Conservation (phyloP, 2,113 vertebrate species). For the Ascaphus truei region DNA sequence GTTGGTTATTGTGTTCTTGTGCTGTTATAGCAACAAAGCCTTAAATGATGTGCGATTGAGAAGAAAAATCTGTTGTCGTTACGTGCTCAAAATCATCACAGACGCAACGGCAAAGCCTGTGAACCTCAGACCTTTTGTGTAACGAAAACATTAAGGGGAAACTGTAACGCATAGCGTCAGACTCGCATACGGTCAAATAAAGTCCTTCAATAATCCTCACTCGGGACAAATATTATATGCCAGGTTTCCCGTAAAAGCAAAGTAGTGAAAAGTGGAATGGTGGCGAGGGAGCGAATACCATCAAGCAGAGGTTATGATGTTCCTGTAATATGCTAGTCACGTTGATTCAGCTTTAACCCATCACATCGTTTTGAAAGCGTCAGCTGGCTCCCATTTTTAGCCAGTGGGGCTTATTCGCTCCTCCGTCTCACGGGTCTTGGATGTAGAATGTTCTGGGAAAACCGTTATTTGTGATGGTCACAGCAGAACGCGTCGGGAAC, state of each 20-base stretch:
- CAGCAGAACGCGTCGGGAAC: too few relatives aligned
- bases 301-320: too few relatives aligned
- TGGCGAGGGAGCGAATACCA: neutral
- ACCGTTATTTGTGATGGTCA: too few relatives aligned
- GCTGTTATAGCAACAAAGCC: neutral
- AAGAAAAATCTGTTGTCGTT: neutral
- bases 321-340: too few relatives aligned
- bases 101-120: neutral
- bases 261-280: slow-evolving; percentile 5
- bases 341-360: too few relatives aligned
- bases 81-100: neutral
- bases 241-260: neutral
- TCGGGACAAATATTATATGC: neutral
- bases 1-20: neutral
- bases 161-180: neutral
- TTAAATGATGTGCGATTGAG: slow-evolving; percentile 1
- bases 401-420: too few relatives aligned
- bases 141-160: neutral
- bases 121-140: neutral
- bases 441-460: too few relatives aligned
- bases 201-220: neutral
- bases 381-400: too few relatives aligned
- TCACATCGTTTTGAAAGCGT: too few relatives aligned
- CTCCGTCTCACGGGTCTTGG: too few relatives aligned
- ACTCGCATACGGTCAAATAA: neutral